Base-by-base conservation (phyloP, 2,113 vertebrate species). In the Misgurnus mizolepis region DNA sequence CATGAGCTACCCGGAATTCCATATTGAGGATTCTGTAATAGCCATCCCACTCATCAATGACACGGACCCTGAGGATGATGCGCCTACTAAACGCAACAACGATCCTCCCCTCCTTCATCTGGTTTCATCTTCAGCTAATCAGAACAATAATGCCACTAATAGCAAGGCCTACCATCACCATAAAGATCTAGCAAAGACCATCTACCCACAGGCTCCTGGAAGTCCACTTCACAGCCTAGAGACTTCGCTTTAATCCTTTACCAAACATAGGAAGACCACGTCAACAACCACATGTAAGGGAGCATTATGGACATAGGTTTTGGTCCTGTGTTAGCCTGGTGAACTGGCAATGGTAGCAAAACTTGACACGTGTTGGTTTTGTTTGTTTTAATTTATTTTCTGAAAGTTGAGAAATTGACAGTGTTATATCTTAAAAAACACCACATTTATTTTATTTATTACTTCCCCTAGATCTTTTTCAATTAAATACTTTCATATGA, bases 201-300 rank as follows among this genome's bases (percentile, higher is more conserved):
- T 91, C 88, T 92, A 94, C 90, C 95, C 94, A 87, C 95, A 93
- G 76, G 95, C 95, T 91, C 95, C 97, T 85, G 96, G 97, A 88
- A 99, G 96, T 93, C 98, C 98, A 47, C 93, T 98, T 90, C 97
- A 99, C 93, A 98, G 96, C 92, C 94, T 99, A 94, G 97, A 99
- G 93, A 99, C 98, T 88, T 98, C 96, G 47, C 95, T 99, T 88
- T 99, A 94, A 98, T 75, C 66, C 22, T 55, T 14, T 22, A 58
- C 40, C 47, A 47, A 39, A 41, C 41, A 9, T 47, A 12, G 45
- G 64, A 53, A 66, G 9, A 56, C 45, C 79, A 56, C n/a, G 17
- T 60, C 40, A 55, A 78, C 40, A 62, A 58, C 34, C 1, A 22
- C 27, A 14, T 60, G 61, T 6, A 0, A 55, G 39, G 58, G 34